Conservation (phyloP, 2,797 vertebrate species). For the Bucorvus abyssinicus region DNA sequence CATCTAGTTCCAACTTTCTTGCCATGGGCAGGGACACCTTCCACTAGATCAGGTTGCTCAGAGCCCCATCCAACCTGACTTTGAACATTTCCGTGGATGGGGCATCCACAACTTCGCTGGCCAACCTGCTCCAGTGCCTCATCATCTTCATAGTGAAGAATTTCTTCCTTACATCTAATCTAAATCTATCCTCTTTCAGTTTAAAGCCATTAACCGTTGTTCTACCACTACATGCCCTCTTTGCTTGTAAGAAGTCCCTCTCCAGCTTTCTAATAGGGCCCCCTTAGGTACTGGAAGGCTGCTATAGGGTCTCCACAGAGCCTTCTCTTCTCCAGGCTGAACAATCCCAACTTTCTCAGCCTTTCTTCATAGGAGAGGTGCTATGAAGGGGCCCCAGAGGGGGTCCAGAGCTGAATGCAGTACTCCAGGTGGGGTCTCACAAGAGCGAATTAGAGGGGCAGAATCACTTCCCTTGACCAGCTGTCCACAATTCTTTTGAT, state of each 20-base stretch:
- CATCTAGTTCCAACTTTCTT: not conserved
- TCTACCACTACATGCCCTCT: not conserved
- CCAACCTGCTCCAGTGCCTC: not conserved
- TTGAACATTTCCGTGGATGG: not conserved
- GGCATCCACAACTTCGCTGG: not conserved
- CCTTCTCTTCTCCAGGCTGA: not conserved
- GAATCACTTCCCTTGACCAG: not conserved
- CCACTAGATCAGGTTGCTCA: not conserved
- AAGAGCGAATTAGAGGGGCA: not conserved
- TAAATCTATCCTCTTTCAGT: not conserved
- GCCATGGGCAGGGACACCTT: not conserved
- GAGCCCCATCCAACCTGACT: not conserved
- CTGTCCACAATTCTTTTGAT: not conserved
- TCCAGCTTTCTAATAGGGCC: not conserved
- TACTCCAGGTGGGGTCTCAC: not conserved
- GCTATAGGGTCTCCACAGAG: not conserved
- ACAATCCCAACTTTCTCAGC: not conserved
- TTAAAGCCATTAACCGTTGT: not conserved
- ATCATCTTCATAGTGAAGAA: not conserved
- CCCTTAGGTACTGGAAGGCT: not conserved
- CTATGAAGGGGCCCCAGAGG: no score
- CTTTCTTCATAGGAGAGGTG: not conserved
- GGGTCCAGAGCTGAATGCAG: not conserved
- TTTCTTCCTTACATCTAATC: not conserved
- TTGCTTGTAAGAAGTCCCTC: not conserved